Percentiles rank a stretch among this genome's conserved stretches.
Evolutionary conservation across 2,797 vertebrate species (phyloP).

Genomic region (Dermochelys coriacea): DNA sequence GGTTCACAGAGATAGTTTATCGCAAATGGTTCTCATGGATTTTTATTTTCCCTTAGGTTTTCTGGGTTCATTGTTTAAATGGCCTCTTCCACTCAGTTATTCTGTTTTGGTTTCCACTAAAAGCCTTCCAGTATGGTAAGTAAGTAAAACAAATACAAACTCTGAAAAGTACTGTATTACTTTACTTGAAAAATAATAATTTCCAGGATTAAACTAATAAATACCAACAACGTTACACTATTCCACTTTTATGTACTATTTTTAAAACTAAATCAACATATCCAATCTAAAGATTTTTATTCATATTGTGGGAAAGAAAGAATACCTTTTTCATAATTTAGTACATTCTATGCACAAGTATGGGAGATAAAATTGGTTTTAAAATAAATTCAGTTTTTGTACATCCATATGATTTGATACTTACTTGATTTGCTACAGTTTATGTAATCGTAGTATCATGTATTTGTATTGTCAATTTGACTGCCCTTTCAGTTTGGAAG

Average conservation of each 20-base stretch:
- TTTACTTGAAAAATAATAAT: conserved; percentile 36
- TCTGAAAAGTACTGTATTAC: conserved; percentile 16
- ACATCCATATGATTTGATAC: background rate
- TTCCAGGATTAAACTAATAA: conserved; percentile 7
- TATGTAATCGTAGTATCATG: background rate
- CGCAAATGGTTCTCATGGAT: conserved; percentile 92
- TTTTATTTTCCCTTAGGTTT: conserved; percentile 93
- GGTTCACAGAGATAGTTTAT: conserved; percentile 91
- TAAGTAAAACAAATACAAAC: conserved; percentile 76
- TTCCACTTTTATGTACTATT: conserved; percentile 39
- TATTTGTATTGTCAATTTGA: background rate
- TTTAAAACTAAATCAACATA: conserved; percentile 44
- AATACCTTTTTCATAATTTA: background rate
- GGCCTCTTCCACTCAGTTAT: conserved; percentile 99
- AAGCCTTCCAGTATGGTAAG: conserved; percentile 99
- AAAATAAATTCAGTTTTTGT: background rate
- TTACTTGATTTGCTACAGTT: background rate
- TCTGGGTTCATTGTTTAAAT: conserved; percentile 99
- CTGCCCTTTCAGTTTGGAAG: background rate
- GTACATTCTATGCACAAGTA: background rate
- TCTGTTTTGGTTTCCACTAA: conserved; percentile 99
- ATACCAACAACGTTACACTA: background rate
- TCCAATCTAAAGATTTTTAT: background rate
- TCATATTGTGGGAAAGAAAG: background rate
- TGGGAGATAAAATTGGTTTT: background rate